These are phyloP conservation scores for Patella caerulea DNA, from an alignment of 2,888 invertebrate genomes.

Conservation along the genomic window DNA sequence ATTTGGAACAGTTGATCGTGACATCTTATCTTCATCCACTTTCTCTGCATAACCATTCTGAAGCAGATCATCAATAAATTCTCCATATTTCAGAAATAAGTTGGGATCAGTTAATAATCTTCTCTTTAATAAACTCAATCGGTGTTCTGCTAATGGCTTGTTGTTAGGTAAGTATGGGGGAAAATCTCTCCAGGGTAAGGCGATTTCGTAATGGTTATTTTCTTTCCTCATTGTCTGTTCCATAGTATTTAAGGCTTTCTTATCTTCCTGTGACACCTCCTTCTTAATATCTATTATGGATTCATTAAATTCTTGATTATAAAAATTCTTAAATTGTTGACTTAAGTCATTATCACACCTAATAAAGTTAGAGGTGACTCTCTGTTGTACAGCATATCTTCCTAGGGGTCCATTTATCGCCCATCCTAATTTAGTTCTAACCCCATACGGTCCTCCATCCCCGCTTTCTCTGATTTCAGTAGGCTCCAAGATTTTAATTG, in stretches of 20 bases:
- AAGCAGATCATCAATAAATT: conserved; percentile 19
- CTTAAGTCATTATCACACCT: conserved; percentile 82
- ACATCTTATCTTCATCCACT: not conserved
- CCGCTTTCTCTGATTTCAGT: too few species aligned
- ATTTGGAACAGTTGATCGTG: not conserved
- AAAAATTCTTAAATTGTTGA: conserved; percentile 82
- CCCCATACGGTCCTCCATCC: too few species aligned
- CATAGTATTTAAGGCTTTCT: conserved; percentile 17
- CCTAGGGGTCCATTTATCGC: too few species aligned
- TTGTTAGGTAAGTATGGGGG: conserved; percentile 13
- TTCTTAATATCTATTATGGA: conserved; percentile 81
- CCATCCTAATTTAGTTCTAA: too few species aligned
- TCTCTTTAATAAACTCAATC: not conserved
- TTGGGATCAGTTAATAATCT: not conserved
- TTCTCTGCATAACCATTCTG: conserved; percentile 4
- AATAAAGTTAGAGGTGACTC: not conserved
- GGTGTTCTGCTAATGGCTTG: not conserved
- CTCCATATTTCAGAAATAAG: conserved; percentile 14
- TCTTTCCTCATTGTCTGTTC: not conserved
- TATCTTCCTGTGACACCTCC: conserved; percentile 83
- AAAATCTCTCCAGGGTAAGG: conserved; percentile 12
- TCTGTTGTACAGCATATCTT: too few species aligned
- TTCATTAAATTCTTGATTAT: conserved; percentile 23
- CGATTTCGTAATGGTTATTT: not conserved
- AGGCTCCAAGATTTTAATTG: too few species aligned